Conservation (phyloP, 1,140 invertebrate genomes). For the Eubasilissa regina region DNA sequence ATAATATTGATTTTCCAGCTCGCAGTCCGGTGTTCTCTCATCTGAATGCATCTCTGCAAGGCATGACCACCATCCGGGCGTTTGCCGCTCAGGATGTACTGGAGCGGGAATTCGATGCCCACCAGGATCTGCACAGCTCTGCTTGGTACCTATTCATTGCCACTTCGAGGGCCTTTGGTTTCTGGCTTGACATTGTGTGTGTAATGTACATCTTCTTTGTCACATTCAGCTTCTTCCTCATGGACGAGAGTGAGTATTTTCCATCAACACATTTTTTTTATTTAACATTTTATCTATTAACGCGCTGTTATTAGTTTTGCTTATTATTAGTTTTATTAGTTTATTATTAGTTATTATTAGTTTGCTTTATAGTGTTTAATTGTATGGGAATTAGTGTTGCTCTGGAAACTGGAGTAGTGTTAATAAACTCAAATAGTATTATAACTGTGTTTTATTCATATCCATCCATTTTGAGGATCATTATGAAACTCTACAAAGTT, state of each 20-base stretch:
- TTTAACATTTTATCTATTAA: no score
- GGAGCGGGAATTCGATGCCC: conserved; percentile 84
- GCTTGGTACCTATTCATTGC: conserved; percentile 79
- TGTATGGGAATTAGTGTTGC: no score
- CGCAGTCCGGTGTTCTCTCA: conserved; percentile 90
- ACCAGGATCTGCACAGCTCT: conserved; percentile 82
- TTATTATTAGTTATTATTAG: no score
- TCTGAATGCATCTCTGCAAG: conserved; percentile 89
- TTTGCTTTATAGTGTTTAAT: no score
- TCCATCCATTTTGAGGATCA: no score
- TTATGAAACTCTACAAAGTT: no score
- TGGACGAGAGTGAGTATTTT: conserved; percentile 69
- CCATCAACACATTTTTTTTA: no score
- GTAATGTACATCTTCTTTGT: conserved; percentile 81
- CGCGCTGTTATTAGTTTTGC: no score
- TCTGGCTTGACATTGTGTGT: conserved; percentile 85
- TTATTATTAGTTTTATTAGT: no score
- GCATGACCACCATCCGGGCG: conserved; percentile 91
- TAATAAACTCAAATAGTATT: no score
- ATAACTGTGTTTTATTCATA: no score
- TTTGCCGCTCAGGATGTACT: conserved; percentile 85
- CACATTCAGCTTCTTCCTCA: conserved; percentile 80
- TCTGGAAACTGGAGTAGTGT: no score
- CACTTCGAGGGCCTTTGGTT: conserved; percentile 80
- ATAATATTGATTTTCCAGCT: conserved; percentile 67